These are phyloP conservation scores for Danaus chrysippus DNA, from an alignment of 2,888 invertebrate species.

Conservation along the genomic window DNA sequence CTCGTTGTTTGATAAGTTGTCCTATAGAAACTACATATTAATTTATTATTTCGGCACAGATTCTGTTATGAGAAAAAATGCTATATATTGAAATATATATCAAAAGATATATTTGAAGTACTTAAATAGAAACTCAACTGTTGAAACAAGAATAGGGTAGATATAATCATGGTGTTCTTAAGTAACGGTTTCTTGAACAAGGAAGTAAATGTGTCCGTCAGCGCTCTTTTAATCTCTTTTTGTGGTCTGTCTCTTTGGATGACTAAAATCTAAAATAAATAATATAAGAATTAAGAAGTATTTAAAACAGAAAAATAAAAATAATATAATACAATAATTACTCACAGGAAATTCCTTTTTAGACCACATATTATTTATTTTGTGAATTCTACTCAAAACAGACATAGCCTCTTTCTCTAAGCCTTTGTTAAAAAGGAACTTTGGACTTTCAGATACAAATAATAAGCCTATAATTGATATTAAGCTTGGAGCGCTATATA, in stretches of 20 bases:
- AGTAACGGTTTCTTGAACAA: constrained; percentile 76
- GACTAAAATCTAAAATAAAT: background rate
- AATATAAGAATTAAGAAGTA: background rate
- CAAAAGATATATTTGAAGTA: background rate
- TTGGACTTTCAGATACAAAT: constrained; percentile 86
- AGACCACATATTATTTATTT: constrained; percentile 44
- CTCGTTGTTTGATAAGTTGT: too few species aligned
- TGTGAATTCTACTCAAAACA: constrained; percentile 52
- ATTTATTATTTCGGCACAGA: too few species aligned
- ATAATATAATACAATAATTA: constrained; percentile 4
- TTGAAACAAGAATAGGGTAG: constrained; percentile 75
- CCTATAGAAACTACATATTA: too few species aligned
- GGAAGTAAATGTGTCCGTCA: constrained; percentile 62
- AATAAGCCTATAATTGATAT: constrained; percentile 74
- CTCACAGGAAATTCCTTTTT: constrained; percentile 48
- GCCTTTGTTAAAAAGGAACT: constrained; percentile 82
- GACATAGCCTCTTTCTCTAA: constrained; percentile 73
- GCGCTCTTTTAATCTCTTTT: constrained; percentile 38
- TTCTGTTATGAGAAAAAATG: too few species aligned
- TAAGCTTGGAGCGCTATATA: constrained; percentile 82
- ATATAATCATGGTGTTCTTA: constrained; percentile 69
- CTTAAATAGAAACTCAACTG: constrained; percentile 64
- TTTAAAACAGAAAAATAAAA: background rate
- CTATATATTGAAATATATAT: background rate
- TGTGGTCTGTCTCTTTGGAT: constrained; percentile 26